Conservation (phyloP, 2,797 vertebrate genomes). For the Acipenser ruthenus region DNA sequence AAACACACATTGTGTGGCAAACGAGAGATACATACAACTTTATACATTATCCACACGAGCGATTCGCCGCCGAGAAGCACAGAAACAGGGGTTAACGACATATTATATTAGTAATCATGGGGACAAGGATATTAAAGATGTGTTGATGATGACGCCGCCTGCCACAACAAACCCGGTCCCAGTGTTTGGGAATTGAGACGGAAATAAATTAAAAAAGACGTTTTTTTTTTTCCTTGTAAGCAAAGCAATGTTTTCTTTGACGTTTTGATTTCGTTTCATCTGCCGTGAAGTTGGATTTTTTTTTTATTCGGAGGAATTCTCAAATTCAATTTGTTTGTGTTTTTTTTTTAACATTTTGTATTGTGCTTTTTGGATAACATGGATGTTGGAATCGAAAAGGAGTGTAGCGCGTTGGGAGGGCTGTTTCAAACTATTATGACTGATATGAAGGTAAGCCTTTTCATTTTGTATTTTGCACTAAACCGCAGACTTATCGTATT, state of each 20-base stretch:
- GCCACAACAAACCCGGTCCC: too few species aligned
- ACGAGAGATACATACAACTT: background rate
- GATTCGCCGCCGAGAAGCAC: background rate
- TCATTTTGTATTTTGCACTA: too few species aligned
- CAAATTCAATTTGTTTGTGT: background rate
- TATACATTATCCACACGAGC: conserved; percentile 1
- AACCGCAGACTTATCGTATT: too few species aligned
- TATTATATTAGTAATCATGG: conserved; percentile 11
- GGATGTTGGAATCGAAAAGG: conserved; percentile 76
- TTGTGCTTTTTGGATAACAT: conserved; percentile 38
- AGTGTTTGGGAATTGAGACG: too few species aligned
- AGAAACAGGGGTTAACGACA: background rate
- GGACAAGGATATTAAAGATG: conserved; percentile 10
- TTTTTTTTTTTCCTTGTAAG: too few species aligned
- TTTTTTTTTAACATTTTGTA: background rate
- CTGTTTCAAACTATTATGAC: conserved; percentile 77
- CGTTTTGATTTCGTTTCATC: background rate
- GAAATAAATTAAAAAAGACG: too few species aligned
- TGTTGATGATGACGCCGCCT: conserved; percentile 12
- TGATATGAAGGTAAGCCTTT: conserved; percentile 69
- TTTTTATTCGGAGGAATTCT: too few species aligned
- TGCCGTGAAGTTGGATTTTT: background rate
- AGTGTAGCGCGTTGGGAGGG: conserved; percentile 75
- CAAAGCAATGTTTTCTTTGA: background rate
- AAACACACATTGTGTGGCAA: too few species aligned